phyloP scores from a whole-genome alignment of 2,888 invertebrate genomes.

The Dichetophora obliterata region DNA sequence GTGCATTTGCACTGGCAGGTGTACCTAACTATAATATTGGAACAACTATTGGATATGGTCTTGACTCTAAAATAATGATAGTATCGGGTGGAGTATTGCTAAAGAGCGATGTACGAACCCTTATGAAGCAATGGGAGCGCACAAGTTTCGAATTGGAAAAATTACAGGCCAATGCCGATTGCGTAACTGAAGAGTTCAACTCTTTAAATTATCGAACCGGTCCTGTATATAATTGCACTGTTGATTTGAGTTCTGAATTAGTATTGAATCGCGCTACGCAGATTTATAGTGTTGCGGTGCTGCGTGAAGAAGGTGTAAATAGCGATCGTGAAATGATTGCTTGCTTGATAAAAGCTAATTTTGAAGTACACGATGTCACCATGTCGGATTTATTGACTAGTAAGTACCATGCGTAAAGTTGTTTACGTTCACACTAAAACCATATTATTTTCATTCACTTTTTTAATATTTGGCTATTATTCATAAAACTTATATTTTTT shows the following conservation, averaged over 20 bases:
- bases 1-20: constrained; percentile 74
- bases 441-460: not conserved
- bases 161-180: constrained; percentile 84
- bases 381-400: constrained; percentile 87
- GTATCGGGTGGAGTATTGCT: constrained; percentile 58
- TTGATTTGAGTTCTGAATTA: constrained; percentile 74
- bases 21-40: constrained; percentile 81
- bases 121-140: constrained; percentile 93
- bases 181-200: constrained; percentile 84
- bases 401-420: constrained; percentile 42
- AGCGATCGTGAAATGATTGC: constrained; percentile 99
- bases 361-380: constrained; percentile 93
- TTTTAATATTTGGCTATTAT: too few species aligned
- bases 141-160: constrained; percentile 92
- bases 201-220: constrained; percentile 78
- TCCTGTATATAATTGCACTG: constrained; percentile 81
- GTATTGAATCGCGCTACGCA: constrained; percentile 58
- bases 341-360: constrained; percentile 86
- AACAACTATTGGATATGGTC: constrained; percentile 76
- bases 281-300: constrained; percentile 84
- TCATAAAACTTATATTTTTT: too few species aligned
- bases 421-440: not conserved
- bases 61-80: constrained; percentile 68
- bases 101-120: constrained; percentile 75
- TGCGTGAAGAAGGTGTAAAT: constrained; percentile 94